phyloP scores from a whole-genome alignment of 2,797 vertebrate genomes.

The Tragopan temminckii region DNA sequence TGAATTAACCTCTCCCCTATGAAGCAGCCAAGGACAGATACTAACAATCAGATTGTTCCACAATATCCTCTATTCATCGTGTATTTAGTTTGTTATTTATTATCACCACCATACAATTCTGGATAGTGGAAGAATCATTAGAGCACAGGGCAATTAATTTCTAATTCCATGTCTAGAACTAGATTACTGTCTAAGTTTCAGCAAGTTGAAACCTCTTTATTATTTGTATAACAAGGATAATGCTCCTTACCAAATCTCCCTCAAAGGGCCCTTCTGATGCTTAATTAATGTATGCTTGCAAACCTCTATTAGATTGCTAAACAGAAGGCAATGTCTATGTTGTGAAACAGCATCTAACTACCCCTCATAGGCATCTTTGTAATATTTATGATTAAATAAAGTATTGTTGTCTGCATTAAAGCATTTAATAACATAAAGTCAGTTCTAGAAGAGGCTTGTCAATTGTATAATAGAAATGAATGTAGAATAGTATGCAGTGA shows the following conservation, averaged over 20 bases:
- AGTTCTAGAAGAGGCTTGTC: background rate
- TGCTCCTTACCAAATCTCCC: background rate
- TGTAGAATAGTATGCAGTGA: background rate
- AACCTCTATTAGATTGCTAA: background rate
- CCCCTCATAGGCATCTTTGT: background rate
- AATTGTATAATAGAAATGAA: background rate
- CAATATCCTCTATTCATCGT: background rate
- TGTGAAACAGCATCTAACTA: background rate
- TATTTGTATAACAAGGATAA: constrained; percentile 7
- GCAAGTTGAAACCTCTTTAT: constrained; percentile 7
- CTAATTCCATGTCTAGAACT: constrained; percentile 15
- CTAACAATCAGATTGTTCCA: background rate
- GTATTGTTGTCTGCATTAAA: background rate
- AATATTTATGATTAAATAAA: background rate
- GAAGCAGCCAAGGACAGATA: constrained; percentile 19
- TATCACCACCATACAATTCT: background rate
- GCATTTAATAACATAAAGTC: background rate
- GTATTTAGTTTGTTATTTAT: constrained; percentile 58
- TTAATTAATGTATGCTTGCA: constrained; percentile 26
- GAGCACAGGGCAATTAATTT: constrained; percentile 16
- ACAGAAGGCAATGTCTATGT: background rate
- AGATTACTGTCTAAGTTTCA: constrained; percentile 20
- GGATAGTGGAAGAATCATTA: background rate
- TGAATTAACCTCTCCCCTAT: constrained; percentile 24
- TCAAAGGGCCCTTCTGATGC: background rate